Evolutionary conservation across 2,888 invertebrate species (phyloP).

Genomic region (Anaspis maculata): DNA sequence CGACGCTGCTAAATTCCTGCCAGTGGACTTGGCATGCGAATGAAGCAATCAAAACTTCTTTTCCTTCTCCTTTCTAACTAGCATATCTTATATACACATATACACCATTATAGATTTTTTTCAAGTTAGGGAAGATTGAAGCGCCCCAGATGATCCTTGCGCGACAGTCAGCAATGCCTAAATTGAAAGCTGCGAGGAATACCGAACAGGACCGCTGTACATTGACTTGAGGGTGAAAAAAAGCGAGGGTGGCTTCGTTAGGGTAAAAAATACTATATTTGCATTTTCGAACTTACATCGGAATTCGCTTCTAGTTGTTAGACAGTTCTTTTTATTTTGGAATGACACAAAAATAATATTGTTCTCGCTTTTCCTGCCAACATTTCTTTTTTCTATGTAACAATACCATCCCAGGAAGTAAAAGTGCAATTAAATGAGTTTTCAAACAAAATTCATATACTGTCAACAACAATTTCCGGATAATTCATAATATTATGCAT

Average conservation of each 20-base stretch:
- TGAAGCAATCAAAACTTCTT: constrained; percentile 42
- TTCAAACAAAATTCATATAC: too few relatives aligned
- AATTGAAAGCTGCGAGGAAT: constrained; percentile 23
- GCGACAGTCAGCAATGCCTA: constrained; percentile 24
- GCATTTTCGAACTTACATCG: constrained; percentile 39
- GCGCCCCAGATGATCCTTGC: constrained; percentile 29
- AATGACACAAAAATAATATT: too few relatives aligned
- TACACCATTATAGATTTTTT: constrained; percentile 45
- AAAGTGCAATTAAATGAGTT: too few relatives aligned
- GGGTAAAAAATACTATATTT: constrained; percentile 44
- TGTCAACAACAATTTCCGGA: too few relatives aligned
- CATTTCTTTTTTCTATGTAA: too few relatives aligned
- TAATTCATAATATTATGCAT: too few relatives aligned
- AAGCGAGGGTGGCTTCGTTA: constrained; percentile 44
- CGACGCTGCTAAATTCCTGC: too few relatives aligned
- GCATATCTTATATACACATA: constrained; percentile 44
- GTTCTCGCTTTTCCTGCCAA: too few relatives aligned
- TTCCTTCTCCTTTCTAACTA: constrained; percentile 42
- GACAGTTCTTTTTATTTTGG: too few relatives aligned
- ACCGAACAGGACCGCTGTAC: constrained; percentile 31
- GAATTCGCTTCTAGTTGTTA: constrained; percentile 30
- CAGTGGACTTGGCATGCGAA: constrained; percentile 20
- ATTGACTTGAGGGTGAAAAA: constrained; percentile 43
- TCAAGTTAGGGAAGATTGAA: constrained; percentile 41
- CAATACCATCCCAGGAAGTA: too few relatives aligned